Conservation (phyloP, 2,888 invertebrate species). For the Cremastinae sp. region DNA sequence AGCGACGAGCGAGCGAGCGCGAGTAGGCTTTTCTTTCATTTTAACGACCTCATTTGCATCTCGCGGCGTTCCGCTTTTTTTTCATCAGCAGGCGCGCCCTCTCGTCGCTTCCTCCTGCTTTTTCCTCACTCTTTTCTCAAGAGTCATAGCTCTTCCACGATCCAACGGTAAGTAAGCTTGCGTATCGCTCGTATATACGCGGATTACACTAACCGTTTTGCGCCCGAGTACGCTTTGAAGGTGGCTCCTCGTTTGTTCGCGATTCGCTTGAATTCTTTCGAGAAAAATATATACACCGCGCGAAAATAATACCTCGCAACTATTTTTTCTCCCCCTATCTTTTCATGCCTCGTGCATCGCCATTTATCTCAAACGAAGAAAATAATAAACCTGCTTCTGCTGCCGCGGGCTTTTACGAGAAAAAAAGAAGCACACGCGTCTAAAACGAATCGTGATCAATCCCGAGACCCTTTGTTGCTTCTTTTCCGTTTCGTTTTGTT, state of each 20-base stretch:
- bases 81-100: slow-evolving; percentile 38
- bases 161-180: slow-evolving; percentile 52
- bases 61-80: slow-evolving; percentile 9
- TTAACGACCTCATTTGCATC: slow-evolving; percentile 50
- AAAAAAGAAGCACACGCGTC: too few species aligned
- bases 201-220: slow-evolving; percentile 31
- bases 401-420: too few species aligned
- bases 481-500: too few species aligned
- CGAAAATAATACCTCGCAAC: background rate
- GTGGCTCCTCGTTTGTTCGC: slow-evolving; percentile 39
- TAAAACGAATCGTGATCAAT: too few species aligned
- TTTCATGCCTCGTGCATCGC: too few species aligned
- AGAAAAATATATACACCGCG: slow-evolving; percentile 3
- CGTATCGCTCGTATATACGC: slow-evolving; percentile 35
- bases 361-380: too few species aligned
- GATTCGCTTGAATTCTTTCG: slow-evolving; percentile 16
- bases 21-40: slow-evolving; percentile 40
- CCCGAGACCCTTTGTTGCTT: too few species aligned
- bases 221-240: slow-evolving; percentile 37
- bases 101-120: slow-evolving; percentile 21
- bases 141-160: slow-evolving; percentile 44
- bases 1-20: slow-evolving; percentile 11
- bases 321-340: background rate
- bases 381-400: too few species aligned
- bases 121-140: background rate